A percentile compares a stretch with the other conserved stretches of the same genome.
Conservation (phyloP, 2,113 vertebrate genomes). For the Spea multiplicata region DNA sequence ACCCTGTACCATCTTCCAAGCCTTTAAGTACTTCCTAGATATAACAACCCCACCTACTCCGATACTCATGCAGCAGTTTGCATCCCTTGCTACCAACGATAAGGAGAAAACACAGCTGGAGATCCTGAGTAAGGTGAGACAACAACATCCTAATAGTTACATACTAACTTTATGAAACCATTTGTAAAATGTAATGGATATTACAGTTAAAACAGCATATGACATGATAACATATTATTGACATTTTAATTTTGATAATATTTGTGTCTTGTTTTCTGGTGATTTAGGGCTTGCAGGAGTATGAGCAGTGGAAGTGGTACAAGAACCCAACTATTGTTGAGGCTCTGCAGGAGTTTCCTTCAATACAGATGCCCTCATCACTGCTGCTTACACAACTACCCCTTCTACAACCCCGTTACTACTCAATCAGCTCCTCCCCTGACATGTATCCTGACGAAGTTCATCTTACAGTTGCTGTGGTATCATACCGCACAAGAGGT, state of each 20-base stretch:
- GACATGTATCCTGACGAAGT: constrained; percentile 87
- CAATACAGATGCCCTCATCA: constrained; percentile 88
- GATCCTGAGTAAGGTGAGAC: constrained; percentile 88
- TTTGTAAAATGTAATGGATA: too few species aligned
- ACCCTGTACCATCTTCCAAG: constrained; percentile 93
- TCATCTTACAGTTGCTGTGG: constrained; percentile 93
- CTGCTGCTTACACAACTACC: constrained; percentile 94
- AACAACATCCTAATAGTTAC: too few species aligned
- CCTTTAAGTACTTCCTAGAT: constrained; percentile 94
- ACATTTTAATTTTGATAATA: neutral
- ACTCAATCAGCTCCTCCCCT: constrained; percentile 96
- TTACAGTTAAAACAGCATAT: too few species aligned
- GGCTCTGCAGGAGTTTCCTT: constrained; percentile 91
- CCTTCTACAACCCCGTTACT: constrained; percentile 91
- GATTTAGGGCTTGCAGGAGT: constrained; percentile 89
- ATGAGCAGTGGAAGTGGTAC: constrained; percentile 97
- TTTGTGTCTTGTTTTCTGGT: neutral
- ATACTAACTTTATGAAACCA: too few species aligned
- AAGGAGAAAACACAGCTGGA: constrained; percentile 86
- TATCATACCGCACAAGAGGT: constrained; percentile 91
- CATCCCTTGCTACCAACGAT: constrained; percentile 84
- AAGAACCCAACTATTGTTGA: constrained; percentile 92
- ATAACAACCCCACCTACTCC: constrained; percentile 93
- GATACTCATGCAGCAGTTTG: constrained; percentile 89
- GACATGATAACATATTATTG: too few species aligned